Conservation (phyloP, 2,888 invertebrate species). For the Cheilosia impressa region DNA sequence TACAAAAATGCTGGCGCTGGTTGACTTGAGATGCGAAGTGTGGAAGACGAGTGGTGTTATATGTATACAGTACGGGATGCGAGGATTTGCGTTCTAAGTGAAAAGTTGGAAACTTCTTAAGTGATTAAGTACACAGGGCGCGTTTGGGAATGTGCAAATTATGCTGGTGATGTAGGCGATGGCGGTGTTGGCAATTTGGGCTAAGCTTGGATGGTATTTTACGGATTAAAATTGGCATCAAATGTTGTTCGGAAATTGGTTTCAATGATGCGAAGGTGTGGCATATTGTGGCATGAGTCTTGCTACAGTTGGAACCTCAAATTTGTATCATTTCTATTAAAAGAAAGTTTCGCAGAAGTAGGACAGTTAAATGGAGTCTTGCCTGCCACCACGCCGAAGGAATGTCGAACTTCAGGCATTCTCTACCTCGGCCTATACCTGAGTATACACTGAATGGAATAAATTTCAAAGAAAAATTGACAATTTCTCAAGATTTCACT, state of each 20-base stretch:
- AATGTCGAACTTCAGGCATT: too few species aligned
- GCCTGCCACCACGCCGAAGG: too few species aligned
- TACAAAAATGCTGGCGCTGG: neutral
- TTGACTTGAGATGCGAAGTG: conserved; percentile 22
- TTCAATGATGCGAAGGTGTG: too few species aligned
- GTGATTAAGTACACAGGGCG: conserved; percentile 38
- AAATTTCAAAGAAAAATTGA: too few species aligned
- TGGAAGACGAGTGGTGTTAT: conserved; percentile 32
- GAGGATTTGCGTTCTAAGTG: conserved; percentile 33
- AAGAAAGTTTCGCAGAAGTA: too few species aligned
- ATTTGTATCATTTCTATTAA: too few species aligned
- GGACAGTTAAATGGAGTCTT: too few species aligned
- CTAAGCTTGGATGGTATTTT: conserved; percentile 1
- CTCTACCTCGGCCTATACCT: too few species aligned
- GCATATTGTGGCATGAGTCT: too few species aligned
- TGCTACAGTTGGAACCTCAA: too few species aligned
- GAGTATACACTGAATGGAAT: too few species aligned
- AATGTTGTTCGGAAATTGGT: neutral
- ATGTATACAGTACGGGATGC: conserved; percentile 16
- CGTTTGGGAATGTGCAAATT: neutral
- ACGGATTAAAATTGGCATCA: neutral
- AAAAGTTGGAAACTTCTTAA: conserved; percentile 52
- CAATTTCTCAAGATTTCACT: too few species aligned
- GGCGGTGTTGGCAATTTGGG: neutral
- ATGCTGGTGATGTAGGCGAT: neutral